These are phyloP conservation scores for Ommatoiulus sabulosus DNA, from an alignment of 2,888 invertebrate species.

Conservation along the genomic window DNA sequence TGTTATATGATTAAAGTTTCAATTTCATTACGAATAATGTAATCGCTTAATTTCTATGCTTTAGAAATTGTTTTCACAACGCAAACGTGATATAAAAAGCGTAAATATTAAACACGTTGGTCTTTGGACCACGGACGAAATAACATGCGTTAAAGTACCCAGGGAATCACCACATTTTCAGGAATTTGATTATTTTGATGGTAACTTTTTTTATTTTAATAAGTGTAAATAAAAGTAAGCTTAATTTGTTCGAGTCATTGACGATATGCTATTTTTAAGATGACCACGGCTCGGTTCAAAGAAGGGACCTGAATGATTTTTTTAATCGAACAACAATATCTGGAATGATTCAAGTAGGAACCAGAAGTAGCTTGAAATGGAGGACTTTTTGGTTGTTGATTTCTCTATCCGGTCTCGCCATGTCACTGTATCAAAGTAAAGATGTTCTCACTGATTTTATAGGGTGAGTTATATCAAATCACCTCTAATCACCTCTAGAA, in stretches of 20 bases:
- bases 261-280: background rate
- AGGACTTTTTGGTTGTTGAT: slow-evolving; percentile 53
- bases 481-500: no score
- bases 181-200: slow-evolving; percentile 12
- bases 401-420: slow-evolving; percentile 52
- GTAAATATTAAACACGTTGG: slow-evolving; percentile 35
- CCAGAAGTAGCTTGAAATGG: slow-evolving; percentile 48
- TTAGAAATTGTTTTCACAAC: background rate
- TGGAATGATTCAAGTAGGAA: slow-evolving; percentile 53
- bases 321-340: slow-evolving; percentile 54
- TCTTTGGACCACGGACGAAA: slow-evolving; percentile 9
- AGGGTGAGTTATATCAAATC: slow-evolving; percentile 52
- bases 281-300: background rate
- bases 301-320: slow-evolving; percentile 52
- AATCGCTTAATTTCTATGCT: background rate
- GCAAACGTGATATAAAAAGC: background rate
- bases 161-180: background rate
- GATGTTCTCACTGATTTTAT: slow-evolving; percentile 55
- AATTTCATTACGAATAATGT: background rate
- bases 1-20: background rate
- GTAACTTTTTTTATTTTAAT: background rate
- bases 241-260: background rate
- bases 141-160: background rate
- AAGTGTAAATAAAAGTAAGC: background rate
- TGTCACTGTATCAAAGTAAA: slow-evolving; percentile 54